These are phyloP conservation scores for Otolemur crassicaudatus DNA, from an alignment of 2,797 vertebrate genomes.

Conservation along the genomic window DNA sequence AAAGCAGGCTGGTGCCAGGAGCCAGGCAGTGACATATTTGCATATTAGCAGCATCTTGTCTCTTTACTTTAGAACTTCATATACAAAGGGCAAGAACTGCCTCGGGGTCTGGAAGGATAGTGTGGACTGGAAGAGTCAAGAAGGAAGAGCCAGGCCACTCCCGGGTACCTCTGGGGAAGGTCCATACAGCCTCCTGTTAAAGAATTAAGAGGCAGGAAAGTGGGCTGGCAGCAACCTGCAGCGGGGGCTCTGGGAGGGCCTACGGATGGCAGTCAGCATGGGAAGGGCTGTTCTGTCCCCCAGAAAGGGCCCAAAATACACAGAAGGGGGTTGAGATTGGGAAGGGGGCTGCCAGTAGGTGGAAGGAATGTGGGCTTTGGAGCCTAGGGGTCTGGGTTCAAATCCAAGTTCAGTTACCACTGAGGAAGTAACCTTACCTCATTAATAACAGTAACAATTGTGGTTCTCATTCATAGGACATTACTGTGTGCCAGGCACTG, in stretches of 20 bases:
- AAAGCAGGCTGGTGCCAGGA: neutral
- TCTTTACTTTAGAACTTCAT: constrained; percentile 40
- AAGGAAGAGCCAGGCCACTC: constrained; percentile 11
- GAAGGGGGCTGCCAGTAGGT: neutral
- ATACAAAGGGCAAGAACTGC: constrained; percentile 33
- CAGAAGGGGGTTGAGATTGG: neutral
- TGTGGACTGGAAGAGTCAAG: neutral
- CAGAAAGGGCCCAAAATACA: neutral
- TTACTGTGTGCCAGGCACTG: neutral
- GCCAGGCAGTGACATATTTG: neutral
- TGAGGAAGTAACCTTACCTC: neutral
- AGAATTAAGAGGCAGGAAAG: neutral
- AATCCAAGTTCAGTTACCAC: neutral
- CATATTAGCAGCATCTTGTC: neutral
- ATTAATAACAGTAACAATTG: neutral
- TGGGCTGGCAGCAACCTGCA: neutral
- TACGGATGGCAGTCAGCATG: neutral
- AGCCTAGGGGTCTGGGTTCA: neutral
- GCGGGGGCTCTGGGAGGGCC: neutral
- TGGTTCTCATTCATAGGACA: neutral
- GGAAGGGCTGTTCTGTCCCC: too few species aligned
- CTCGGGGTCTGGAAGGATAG: neutral
- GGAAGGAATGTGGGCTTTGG: neutral
- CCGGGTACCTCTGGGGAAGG: neutral
- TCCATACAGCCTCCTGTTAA: neutral